Base-by-base conservation (phyloP, 1,140 invertebrate genomes). In the Brachionus rotundiformis region DNA sequence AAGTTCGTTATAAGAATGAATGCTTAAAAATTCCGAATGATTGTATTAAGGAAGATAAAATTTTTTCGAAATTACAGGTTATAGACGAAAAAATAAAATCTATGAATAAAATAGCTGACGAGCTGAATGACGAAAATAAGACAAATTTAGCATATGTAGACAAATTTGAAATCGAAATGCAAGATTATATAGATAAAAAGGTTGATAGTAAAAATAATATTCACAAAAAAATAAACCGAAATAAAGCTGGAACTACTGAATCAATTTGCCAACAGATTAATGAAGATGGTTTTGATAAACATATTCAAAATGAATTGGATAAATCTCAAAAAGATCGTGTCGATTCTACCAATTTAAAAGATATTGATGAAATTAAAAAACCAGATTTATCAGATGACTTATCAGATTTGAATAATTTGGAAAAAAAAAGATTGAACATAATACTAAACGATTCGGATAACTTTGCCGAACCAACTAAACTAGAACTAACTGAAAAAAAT, bases 61-160 rank as follows among this genome's bases (percentile, higher is more conserved):
- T 41, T 10, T 41, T 41, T 41, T 41, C 39, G 3, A 61, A 19
- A 8, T n/a, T 13, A 1, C 19, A 11, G n/a, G n/a, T 25, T 39
- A 36, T 79, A 19, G 76, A 79, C n/a, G 27, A 59, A 23, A 61
- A 79, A 41, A 61, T 79, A 23, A 5, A 33, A 3, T 39, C 27
- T 23, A 79, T 79, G 47, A 61, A 31, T 10, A 33, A 79, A 63
- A 79, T 61, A 47, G 76, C 76, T n/a, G 47, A 79, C 6, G 25
- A 39, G 41, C 54, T 79, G 47, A 41, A 4, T 1, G 33, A 33
- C 13, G 76, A 79, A 13, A 59, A 59, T 59, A n/a, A 11, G 13
- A 73, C 19, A 13, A 44, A 44, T 3, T 10, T 39, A 6, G 27
- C 41, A 25, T n/a, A 25, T 23, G 36, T 44, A 10, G 5, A 63